Percentiles rank a stretch among this genome's conserved stretches.
Evolutionary conservation across 2,113 vertebrate genomes (phyloP).

Genomic region (Forbesichthys papilliferus): DNA sequence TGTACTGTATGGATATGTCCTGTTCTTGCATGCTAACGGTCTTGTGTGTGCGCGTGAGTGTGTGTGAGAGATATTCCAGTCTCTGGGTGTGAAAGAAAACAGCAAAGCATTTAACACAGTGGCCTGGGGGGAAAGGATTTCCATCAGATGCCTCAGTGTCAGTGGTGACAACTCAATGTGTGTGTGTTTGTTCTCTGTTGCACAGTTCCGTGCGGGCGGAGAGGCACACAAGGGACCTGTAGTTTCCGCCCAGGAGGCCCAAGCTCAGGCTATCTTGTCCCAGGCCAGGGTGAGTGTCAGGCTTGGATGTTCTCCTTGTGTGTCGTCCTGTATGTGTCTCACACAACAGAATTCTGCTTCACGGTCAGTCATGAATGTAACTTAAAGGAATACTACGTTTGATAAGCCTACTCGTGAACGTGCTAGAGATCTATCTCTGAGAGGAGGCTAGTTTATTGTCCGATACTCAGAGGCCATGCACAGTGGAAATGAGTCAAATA

Average conservation of each 20-base stretch:
- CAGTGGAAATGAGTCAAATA: too few relatives aligned
- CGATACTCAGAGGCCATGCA: too few relatives aligned
- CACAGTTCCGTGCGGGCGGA: conserved; percentile 92
- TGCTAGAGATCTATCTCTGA: too few relatives aligned
- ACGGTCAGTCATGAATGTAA: too few relatives aligned
- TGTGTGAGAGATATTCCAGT: too few relatives aligned
- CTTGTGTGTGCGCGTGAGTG: too few relatives aligned
- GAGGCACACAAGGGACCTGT: conserved; percentile 91
- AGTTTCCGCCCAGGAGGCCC: conserved; percentile 92
- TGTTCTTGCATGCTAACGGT: too few relatives aligned
- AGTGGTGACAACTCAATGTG: conserved; percentile 35
- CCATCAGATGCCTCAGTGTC: conserved; percentile 23
- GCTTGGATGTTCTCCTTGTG: not conserved
- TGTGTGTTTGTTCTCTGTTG: conserved; percentile 27
- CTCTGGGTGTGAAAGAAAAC: conserved; percentile 17
- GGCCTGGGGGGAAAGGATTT: conserved; percentile 1
- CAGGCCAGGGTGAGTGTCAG: conserved; percentile 87
- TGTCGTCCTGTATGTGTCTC: not conserved
- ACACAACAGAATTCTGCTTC: not conserved
- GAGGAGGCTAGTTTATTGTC: too few relatives aligned
- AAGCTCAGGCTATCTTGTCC: conserved; percentile 95
- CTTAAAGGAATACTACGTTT: too few relatives aligned
- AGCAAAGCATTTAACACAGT: conserved; percentile 22
- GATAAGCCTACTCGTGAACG: too few relatives aligned
- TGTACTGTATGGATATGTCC: too few relatives aligned